Conservation (phyloP, 1,140 invertebrate genomes). For the Danaus melanippus region DNA sequence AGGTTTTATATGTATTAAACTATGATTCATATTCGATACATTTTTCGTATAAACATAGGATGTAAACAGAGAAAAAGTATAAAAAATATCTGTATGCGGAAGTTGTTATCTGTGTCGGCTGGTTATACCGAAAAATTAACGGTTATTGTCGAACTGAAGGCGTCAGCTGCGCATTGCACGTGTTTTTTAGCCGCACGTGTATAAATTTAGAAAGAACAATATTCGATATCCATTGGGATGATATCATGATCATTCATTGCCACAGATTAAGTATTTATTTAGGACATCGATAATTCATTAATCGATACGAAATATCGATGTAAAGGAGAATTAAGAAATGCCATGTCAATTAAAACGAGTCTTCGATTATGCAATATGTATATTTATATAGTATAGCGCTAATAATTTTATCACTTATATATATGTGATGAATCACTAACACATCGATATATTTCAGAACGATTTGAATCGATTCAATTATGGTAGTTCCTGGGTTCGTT, state of each 20-base stretch:
- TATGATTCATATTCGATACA: too few species aligned
- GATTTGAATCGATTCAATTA: conserved; percentile 36
- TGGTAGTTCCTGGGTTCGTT: conserved; percentile 60
- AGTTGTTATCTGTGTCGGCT: background rate
- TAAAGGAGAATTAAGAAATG: background rate
- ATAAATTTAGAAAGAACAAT: conserved; percentile 20
- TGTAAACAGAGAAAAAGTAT: conserved; percentile 1
- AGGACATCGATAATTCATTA: too few species aligned
- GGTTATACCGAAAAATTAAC: conserved; percentile 5
- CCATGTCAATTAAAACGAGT: conserved; percentile 4
- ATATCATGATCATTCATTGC: too few species aligned
- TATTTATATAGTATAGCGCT: conserved; percentile 2
- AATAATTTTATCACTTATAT: background rate
- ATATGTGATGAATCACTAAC: conserved; percentile 35
- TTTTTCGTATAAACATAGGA: too few species aligned
- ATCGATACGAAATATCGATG: background rate
- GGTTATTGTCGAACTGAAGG: background rate
- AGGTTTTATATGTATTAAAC: too few species aligned
- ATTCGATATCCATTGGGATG: too few species aligned
- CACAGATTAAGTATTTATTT: too few species aligned
- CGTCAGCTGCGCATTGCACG: conserved; percentile 36
- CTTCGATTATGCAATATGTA: conserved; percentile 10
- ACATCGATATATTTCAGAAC: conserved; percentile 23
- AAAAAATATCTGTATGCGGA: background rate
- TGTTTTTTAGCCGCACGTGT: conserved; percentile 31